Evolutionary conservation across 1,140 invertebrate genomes (phyloP), one percentile per base, ranked within the genome.

Genomic region (Sminthurides bifidus): DNA sequence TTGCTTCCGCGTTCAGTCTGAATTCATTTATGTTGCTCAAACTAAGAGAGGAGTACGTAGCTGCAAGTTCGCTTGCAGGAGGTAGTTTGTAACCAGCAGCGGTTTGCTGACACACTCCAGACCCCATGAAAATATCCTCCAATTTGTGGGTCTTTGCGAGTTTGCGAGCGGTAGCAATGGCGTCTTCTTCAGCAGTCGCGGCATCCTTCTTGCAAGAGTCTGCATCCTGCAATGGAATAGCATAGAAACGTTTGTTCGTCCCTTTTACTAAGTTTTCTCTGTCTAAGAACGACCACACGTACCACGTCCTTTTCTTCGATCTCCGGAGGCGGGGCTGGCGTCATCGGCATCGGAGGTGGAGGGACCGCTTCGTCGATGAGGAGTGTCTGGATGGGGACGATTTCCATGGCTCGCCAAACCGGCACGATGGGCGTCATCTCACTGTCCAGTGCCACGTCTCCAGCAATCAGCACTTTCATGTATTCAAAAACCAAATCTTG

Each of bases 321-420:
- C 64, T 66, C 29, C 63, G 51, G 29, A 23, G 56, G 56, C 23
- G 62, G 62, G 6, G 50, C 12, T 3, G 62, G 62, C 0, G 56
- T 59, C 1, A 43, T 48, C 4, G 63, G 63, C 52, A 65, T 59
- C 5, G 59, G 59, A 23, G 63, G 63, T 21, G 63, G 59, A 17
- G 63, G 63, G 27, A 65, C 63, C 23, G 31, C 54, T 33, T 61
- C 63, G 30, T 61, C 63, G 12, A 54, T 54, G 14, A 56, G 31
- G 27, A 41, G 48, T 1, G 59, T 65, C 3, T 69, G 57, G 8
- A 63, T 26, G 29, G 26, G 30, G 26, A 53, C 58, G 24, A 65
- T 48, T n/a, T 54, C 41, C 19, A 53, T 56, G 14, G 35, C 58
- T 29, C 61, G 21, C 64, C 64, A 65, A 3, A 63, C 24, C 6